Percentiles rank a stretch among this genome's conserved stretches.
Conservation (phyloP, 2,113 vertebrate genomes). For the Bubo bubo region DNA sequence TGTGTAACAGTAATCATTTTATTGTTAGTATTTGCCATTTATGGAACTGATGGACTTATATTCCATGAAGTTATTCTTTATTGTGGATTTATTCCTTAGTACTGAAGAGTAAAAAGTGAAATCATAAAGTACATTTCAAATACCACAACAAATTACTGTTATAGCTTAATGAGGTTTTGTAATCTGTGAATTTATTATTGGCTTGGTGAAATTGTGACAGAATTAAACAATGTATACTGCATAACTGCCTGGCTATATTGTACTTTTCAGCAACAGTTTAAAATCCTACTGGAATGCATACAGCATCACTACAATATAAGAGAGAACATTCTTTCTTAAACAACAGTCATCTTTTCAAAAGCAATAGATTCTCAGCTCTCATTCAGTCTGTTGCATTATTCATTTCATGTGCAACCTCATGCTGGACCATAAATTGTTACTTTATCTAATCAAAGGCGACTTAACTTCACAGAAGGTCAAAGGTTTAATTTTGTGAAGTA, state of each 20-base stretch:
- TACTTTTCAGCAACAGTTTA: conserved; percentile 59
- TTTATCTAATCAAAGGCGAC: conserved; percentile 87
- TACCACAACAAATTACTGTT: background rate
- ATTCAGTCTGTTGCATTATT: conserved; percentile 80
- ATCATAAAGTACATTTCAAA: background rate
- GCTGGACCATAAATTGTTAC: conserved; percentile 85
- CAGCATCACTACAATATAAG: conserved; percentile 73
- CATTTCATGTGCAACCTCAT: conserved; percentile 84
- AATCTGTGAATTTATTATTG: background rate
- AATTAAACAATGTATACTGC: conserved; percentile 43
- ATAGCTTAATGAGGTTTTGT: background rate
- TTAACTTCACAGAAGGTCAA: conserved; percentile 86
- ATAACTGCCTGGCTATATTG: background rate
- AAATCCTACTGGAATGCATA: conserved; percentile 63
- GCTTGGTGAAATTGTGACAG: conserved; percentile 1
- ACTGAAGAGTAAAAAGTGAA: background rate
- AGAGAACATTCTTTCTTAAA: conserved; percentile 64
- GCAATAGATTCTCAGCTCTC: conserved; percentile 77
- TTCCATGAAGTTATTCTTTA: background rate
- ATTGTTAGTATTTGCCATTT: background rate
- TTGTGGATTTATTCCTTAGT: background rate
- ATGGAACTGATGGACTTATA: background rate
- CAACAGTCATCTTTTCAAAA: conserved; percentile 79
- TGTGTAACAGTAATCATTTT: background rate
- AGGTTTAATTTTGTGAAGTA: conserved; percentile 88